Evolutionary conservation across 2,888 invertebrate genomes (phyloP), one percentile per base, ranked within the genome.

Genomic region (Cheilosia scutellata): DNA sequence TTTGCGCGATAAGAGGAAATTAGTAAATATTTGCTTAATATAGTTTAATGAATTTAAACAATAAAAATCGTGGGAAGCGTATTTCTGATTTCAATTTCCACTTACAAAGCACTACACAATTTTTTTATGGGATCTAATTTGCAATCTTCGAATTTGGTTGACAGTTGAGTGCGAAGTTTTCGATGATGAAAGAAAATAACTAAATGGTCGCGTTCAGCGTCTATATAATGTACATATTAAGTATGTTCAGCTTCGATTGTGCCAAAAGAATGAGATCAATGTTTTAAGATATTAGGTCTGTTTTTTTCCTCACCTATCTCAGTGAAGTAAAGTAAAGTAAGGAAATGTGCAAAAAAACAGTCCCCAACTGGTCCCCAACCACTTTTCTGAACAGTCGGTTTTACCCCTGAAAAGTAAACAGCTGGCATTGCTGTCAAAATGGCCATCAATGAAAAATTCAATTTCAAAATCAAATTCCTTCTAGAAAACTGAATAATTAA

Each of bases 71-170:
- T 62, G 33, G 37, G 58, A 74, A 60, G 29, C 53, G 62, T 44
- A 37, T 42, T 66, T 68, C 25, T 58, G 63, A 70, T 62, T 78
- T 58, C 13, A 40, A 40, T 68, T 60, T 76, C 55, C 70, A 71
- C 57, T 58, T 62, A 62, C 44, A 60, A 33, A 71, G 84, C 70
- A 86, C 53, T 86, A 58, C 76, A 86, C 71, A 63, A 55, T 58
- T 74, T 62, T 75, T 71, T 66, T 65, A 62, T 71, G 58, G 65
- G 63, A 80, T 76, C 71, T 80, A 47, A 49, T 77, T 77, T 68
- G 71, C 68, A 84, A 84, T 86, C 66, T 86, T 82, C 86, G 82
- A 82, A 80, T 16, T 33, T 27, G 4, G 20, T 62, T 86, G 86
- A 80, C 80, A 80, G 74, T 47, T 74, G n/a, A 53, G 53, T 80